Evolutionary conservation across 1,140 invertebrate genomes (phyloP), one percentile per base, ranked within the genome.

Genomic region (Ips nitidus): DNA sequence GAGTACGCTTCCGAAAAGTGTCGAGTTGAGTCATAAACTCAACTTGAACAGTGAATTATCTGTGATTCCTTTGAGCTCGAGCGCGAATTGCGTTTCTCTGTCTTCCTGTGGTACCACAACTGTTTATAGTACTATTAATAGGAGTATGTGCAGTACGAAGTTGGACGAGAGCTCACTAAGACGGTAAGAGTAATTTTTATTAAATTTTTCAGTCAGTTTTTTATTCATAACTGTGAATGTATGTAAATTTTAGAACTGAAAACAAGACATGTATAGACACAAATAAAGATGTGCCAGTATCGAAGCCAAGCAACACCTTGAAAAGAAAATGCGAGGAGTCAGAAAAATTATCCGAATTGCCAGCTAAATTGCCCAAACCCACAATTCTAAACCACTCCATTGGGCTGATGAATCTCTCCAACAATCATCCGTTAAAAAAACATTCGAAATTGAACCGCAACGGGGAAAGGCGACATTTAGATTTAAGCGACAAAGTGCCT

Each of bases 381-480:
- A 76, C 74, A 2, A 77, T 77, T 41, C 61, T 75, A 22, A 79
- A 78, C 52, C 77, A 79, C 56, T 71, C 74, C 5, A 59, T 77
- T n/a, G 80, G 75, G 6, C 73, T 84, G 2, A 80, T 82, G 52
- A 81, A 83, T 71, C 68, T 83, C 4, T 80, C 83, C 0, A 81
- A 77, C 47, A 83, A 79, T 70, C 76, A 77, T 42, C 79, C 78
- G 1, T 62, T 80, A 53, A 80, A 80, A 62, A 78, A 74, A 53
- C 77, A 79, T 60, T 75, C 77, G 36, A 74, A 77, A 57, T n/a
- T 75, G 60, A 68, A 64, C 45, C 36, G 72, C 40, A 73, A 71
- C 36, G 73, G 70, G 36, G 68, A 75, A 57, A 50, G 58, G 52
- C 55, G 59, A 4, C 53, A 7, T 55, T 6, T 8, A 37, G 66